Evolutionary conservation across 2,113 vertebrate species (phyloP).

Genomic region (Pionites leucogaster): DNA sequence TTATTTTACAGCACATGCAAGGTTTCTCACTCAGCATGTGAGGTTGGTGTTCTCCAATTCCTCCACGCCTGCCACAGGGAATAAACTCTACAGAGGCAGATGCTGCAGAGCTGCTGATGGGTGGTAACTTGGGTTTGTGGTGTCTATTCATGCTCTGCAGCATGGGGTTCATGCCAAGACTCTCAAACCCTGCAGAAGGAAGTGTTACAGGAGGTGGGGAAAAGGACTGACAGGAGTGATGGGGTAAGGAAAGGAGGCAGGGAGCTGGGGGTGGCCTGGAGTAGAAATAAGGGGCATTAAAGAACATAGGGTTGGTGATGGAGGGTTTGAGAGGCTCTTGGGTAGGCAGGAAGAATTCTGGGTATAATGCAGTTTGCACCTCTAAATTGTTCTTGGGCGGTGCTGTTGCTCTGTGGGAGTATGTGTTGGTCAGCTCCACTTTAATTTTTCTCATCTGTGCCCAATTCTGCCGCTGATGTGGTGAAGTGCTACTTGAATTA

Average conservation of each 20-base stretch:
- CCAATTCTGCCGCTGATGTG: neutral
- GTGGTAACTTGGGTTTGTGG: neutral
- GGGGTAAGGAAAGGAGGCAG: neutral
- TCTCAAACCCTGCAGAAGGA: neutral
- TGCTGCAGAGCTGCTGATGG: neutral
- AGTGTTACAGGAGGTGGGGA: neutral
- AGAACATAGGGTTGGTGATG: neutral
- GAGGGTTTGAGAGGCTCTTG: neutral
- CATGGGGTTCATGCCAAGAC: neutral
- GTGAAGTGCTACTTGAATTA: slow-evolving; percentile 4
- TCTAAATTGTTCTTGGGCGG: neutral
- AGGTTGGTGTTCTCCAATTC: neutral
- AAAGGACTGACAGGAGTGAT: neutral
- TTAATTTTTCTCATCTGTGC: neutral
- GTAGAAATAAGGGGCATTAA: neutral
- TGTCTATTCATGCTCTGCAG: neutral
- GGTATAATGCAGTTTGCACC: neutral
- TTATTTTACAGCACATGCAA: neutral
- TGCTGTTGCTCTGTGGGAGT: neutral
- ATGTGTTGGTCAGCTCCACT: neutral
- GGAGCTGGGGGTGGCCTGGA: neutral
- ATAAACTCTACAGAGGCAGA: neutral
- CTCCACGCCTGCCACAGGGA: accelerated
- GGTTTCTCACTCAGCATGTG: neutral
- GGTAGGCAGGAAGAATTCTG: neutral